Evolutionary conservation across 2,113 vertebrate genomes (phyloP), one percentile per base, ranked within the genome.

Genomic region (Ageneiosus marmoratus): DNA sequence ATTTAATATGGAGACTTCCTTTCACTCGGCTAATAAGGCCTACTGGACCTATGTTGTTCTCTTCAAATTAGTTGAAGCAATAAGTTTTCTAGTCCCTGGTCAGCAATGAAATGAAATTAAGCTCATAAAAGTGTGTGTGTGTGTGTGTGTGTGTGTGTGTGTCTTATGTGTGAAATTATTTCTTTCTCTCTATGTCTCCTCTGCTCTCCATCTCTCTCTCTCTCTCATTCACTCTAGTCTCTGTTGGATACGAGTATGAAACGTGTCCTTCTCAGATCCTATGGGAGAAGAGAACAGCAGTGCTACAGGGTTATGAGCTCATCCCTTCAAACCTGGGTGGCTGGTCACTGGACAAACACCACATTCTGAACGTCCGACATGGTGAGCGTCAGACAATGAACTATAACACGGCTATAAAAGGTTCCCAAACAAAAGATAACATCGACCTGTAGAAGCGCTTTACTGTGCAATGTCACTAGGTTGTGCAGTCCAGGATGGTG

Each of bases 341-440:
- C 46, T 97, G 96, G 96, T 96, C 96, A 22, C 89, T 97, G 91
- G 96, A 97, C 89, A 97, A 97, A 81, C 96, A 97, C 82, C 96
- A 97, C 75, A 91, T 94, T 13, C 94, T 97, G 79, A 97, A 97
- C 37, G 89, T 96, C 65, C 95, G 93, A 89, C 96, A 94, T 22
- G 96, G 95, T 97, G 92, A 63, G 94, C 90, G 3, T 41, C 37
- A 41, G 3, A 41, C 5, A 41, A 41, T 41, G 37, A 41, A 41
- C 37, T n/a, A n/a, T n/a, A n/a, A 11, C 27, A 15, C 24, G 5
- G 44, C 37, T 15, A 16, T 34, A 72, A 72, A 70, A 70, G 16
- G 20, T 67, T 32, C 18, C 32, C 7, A 2, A 37, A 44, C 67
- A 70, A 70, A 44, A 22, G 12, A 51, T 51, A 46, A 53, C 27